These are phyloP conservation scores for Onthophagus taurus DNA, from an alignment of 1,140 invertebrate species.

Conservation along the genomic window DNA sequence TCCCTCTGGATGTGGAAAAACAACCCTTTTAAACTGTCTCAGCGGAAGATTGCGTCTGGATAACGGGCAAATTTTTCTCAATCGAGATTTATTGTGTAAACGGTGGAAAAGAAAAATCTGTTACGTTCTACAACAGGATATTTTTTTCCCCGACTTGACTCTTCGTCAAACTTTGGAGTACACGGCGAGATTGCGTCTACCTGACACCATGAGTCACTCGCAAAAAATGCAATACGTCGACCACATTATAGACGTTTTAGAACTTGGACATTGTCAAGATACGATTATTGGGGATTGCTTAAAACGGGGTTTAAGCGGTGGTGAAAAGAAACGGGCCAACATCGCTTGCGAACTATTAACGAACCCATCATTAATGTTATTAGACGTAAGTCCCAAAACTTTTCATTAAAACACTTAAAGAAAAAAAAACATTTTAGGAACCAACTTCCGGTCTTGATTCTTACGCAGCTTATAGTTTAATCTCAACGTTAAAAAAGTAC, in stretches of 20 bases:
- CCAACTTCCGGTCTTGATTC: conserved; percentile 81
- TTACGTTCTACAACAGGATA: conserved; percentile 77
- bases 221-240: conserved; percentile 75
- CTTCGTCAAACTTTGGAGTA: conserved; percentile 71
- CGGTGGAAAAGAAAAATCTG: conserved; percentile 67
- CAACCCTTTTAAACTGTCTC: conserved; percentile 67
- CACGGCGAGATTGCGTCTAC: conserved; percentile 60
- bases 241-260: conserved; percentile 69
- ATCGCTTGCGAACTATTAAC: conserved; percentile 81
- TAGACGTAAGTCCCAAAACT: conserved; percentile 60
- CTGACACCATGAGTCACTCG: conserved; percentile 60
- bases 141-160: conserved; percentile 75
- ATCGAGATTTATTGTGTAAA: conserved; percentile 66
- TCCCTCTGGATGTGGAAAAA: conserved; percentile 73
- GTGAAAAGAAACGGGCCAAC: conserved; percentile 78
- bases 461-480: conserved; percentile 67
- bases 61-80: conserved; percentile 62
- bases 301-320: conserved; percentile 71
- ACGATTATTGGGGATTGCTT: conserved; percentile 76
- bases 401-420: not conserved
- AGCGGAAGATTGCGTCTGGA: conserved; percentile 59
- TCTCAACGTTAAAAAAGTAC: conserved; percentile 64
- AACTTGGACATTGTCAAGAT: conserved; percentile 65
- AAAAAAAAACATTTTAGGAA: conserved; percentile 48
- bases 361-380: conserved; percentile 72